Evolutionary conservation across 1,140 invertebrate genomes (phyloP), one percentile per base, ranked within the genome.

Genomic region (Odontomachus brunneus): DNA sequence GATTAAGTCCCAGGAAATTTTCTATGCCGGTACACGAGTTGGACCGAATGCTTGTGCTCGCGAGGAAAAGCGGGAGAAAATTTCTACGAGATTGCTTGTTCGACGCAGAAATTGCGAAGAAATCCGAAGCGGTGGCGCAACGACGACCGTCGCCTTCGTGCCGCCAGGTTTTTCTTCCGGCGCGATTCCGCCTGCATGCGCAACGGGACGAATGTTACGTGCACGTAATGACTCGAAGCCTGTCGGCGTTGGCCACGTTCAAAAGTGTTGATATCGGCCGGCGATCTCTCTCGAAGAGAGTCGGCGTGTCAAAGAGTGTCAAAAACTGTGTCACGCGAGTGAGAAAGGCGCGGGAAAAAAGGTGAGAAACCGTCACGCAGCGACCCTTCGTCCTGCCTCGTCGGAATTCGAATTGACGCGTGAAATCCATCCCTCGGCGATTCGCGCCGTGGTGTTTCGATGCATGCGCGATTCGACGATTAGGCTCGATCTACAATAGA

Each of bases 291-390:
- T 44, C 38, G 3, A 44, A 80, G 83, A 86, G 87, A 84, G 87
- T 73, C 62, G 51, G 38, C 53, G 66, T 76, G 85, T 84, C 85
- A 82, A 87, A 87, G 80, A 78, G 62, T 55, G 86, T 72, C 80
- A 73, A 88, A 88, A 88, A 88, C 60, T 88, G 73, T 88, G 86
- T 88, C 87, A 88, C 84, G 86, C 86, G 80, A 88, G 33, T 74
- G 72, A 57, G 60, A 63, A 80, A 53, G 62, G 48, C 62, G 80
- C 59, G 14, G 19, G 38, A 55, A 88, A 59, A 29, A 33, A 55
- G 55, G 80, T 63, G 48, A 69, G 84, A 74, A 63, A 53, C 60
- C 73, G 76, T 87, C 84, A 84, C 82, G 82, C 69, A 63, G 69
- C 26, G 62, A 44, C 5, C 24, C 38, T 51, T 22, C n/a, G 66